phyloP scores from a whole-genome alignment of 2,888 invertebrate genomes.

The Adelphocoris suturalis region DNA sequence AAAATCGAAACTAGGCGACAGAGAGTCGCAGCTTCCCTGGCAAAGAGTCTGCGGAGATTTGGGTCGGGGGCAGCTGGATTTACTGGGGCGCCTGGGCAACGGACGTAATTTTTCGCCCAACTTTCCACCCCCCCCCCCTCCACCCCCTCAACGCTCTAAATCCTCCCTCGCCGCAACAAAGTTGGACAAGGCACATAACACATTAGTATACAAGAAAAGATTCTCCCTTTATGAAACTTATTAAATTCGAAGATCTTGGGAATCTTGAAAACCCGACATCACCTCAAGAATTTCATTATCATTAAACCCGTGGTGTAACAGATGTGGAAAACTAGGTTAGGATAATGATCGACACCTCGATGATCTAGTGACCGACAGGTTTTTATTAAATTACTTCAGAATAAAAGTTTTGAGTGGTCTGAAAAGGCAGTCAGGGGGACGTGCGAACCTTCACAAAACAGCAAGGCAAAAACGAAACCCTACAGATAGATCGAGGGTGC shows the following conservation, averaged over 20 bases:
- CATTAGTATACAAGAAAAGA: neutral
- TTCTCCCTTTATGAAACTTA: constrained; percentile 3
- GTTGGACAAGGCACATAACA: neutral
- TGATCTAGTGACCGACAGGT: too few relatives aligned
- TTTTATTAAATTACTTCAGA: too few relatives aligned
- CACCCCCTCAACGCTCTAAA: neutral
- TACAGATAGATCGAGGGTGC: too few relatives aligned
- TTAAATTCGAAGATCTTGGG: neutral
- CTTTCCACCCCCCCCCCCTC: neutral
- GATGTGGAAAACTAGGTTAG: too few relatives aligned
- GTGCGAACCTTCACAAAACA: too few relatives aligned
- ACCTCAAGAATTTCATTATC: too few relatives aligned
- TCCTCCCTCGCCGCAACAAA: neutral
- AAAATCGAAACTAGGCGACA: constrained; percentile 67
- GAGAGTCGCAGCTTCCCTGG: constrained; percentile 59
- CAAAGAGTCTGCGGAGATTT: constrained; percentile 50
- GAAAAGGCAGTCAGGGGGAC: too few relatives aligned
- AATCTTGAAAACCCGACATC: neutral
- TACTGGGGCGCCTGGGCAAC: constrained; percentile 27
- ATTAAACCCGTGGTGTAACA: too few relatives aligned
- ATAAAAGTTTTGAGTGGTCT: too few relatives aligned
- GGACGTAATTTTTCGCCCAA: constrained; percentile 12
- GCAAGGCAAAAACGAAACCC: too few relatives aligned
- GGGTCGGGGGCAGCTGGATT: constrained; percentile 37
- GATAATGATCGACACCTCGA: too few relatives aligned